Evolutionary conservation across 2,888 invertebrate species (phyloP), one percentile per base, ranked within the genome.

Genomic region (Zhuqinia jingwanae): DNA sequence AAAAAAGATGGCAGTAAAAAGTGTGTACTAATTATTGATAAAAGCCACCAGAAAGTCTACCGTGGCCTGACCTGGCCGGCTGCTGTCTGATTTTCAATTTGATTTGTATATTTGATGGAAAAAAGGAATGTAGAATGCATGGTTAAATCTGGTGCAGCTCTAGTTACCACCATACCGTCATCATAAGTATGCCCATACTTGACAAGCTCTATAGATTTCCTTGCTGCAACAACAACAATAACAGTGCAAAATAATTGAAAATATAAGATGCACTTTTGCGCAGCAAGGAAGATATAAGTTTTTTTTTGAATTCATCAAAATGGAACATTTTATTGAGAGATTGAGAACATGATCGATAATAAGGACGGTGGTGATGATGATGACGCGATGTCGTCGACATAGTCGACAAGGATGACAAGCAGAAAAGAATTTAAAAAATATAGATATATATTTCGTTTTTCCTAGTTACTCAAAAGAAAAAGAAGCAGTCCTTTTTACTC

Each of bases 81-180:
- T n/a, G n/a, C n/a, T 60, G 56, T 30, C 60, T 63, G 10, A 56
- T 17, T 6, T 56, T 17, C 11, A 56, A 56, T 20, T 22, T 63
- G 60, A 63, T 30, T 15, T 30, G 15, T 15, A 47, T 63, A n/a
- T 15, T 50, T 13, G 2, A 20, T 63, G 56, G 27, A 79, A 30
- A 27, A 65, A 36, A 45, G 42, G 3, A 36, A 36, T 36, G 8
- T 70, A 42, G 68, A 70, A 47, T 81, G 81, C 81, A 81, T 81
- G 81, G 81, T 81, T 81, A 75, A 82, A 60, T 82, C 22, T 63
- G 75, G 82, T 82, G 82, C 82, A 82, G 82, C 82, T 82, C 82
- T 82, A 82, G 82, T 82, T 82, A 58, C 58, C 82, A 70, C 68
- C 36, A 65, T 25, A 15, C 58, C 8, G n/a, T 58, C 15, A 25